phyloP scores from a whole-genome alignment of 2,113 vertebrate genomes.

The Carassius carassius region DNA sequence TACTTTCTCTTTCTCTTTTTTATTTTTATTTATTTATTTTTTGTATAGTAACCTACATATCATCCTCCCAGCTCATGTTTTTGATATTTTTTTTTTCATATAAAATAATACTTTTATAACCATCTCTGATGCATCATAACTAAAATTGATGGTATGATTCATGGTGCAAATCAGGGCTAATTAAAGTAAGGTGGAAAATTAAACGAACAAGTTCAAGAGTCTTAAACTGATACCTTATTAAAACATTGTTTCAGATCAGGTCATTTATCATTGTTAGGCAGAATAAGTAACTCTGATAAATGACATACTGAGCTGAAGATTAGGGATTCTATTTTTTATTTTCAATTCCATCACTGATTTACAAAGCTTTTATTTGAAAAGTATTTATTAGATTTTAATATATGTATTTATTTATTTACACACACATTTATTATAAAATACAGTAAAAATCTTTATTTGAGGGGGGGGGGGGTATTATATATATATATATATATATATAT shows the following conservation, averaged over 20 bases:
- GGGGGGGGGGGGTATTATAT: too few relatives aligned
- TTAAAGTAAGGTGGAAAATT: neutral
- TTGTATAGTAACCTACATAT: neutral
- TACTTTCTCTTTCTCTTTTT: neutral
- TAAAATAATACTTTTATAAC: neutral
- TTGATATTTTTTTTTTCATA: neutral
- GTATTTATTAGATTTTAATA: neutral
- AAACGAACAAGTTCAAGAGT: neutral
- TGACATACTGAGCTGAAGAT: neutral
- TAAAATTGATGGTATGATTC: neutral
- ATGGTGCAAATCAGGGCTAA: neutral
- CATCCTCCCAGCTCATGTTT: neutral
- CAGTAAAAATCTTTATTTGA: too few relatives aligned
- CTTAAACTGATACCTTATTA: constrained; percentile 1
- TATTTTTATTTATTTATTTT: neutral
- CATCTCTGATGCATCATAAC: neutral
- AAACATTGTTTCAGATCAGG: neutral
- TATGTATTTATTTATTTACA: too few relatives aligned
- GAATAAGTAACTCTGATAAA: constrained; percentile 6
- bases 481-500: too few relatives aligned
- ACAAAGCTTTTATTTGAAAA: neutral
- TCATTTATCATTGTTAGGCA: neutral
- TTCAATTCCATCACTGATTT: neutral
- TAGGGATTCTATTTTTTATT: neutral
- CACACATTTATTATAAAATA: neutral